Conservation (phyloP, 92 coral and sea anemone species). For the Porites divaricata region DNA sequence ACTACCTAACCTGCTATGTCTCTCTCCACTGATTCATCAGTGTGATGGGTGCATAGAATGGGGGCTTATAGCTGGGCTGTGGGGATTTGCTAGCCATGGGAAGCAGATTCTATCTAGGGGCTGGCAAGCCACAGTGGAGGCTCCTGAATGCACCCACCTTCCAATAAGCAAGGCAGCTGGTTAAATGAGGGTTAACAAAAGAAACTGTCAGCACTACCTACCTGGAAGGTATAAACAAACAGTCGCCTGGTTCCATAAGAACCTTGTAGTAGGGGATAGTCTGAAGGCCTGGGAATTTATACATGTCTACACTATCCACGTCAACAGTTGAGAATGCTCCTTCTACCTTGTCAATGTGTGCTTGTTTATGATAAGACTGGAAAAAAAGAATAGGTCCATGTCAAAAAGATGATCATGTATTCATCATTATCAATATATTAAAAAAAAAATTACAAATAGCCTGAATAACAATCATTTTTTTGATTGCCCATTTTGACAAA, state of each 20-base stretch:
- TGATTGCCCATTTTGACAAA: too few relatives aligned
- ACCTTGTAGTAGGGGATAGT: slow-evolving; percentile 88
- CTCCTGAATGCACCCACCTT: too few relatives aligned
- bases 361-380: slow-evolving; percentile 55
- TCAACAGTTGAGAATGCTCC: slow-evolving; percentile 92
- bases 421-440: too few relatives aligned
- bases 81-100: neutral
- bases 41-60: neutral
- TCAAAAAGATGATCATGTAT: too few relatives aligned
- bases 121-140: neutral
- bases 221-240: slow-evolving; percentile 91
- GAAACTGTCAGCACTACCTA: slow-evolving; percentile 1
- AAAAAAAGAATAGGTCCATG: neutral
- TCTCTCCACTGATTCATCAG: neutral
- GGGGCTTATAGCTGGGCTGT: neutral
- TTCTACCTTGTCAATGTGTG: slow-evolving; percentile 81
- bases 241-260: slow-evolving; percentile 90
- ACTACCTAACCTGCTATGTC: neutral
- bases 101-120: too few relatives aligned
- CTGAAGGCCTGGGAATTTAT: slow-evolving; percentile 91
- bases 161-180: too few relatives aligned
- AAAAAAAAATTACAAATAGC: too few relatives aligned
- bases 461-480: too few relatives aligned
- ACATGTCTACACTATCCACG: slow-evolving; percentile 95
- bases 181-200: too few relatives aligned